These are phyloP conservation scores for Nerophis lumbriciformis DNA, from an alignment of 2,113 vertebrate genomes.

Conservation along the genomic window DNA sequence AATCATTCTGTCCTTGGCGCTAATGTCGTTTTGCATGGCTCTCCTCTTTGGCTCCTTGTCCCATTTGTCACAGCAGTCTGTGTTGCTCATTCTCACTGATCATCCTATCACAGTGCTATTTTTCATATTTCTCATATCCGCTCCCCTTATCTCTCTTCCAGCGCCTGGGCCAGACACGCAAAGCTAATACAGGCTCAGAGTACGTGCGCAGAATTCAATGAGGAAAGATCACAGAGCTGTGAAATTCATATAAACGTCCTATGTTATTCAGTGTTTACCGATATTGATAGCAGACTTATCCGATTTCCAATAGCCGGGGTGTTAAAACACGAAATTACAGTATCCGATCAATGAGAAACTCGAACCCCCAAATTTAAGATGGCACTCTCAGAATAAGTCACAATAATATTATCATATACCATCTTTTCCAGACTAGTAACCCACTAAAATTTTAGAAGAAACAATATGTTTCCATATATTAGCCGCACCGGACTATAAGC, in stretches of 20 bases:
- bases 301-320: conserved; percentile 58
- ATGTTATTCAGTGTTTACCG: conserved; percentile 59
- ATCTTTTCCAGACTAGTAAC: too few species aligned
- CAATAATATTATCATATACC: not conserved
- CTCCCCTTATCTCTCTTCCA: conserved; percentile 65
- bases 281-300: conserved; percentile 60
- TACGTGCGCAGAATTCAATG: conserved; percentile 64
- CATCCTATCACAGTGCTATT: conserved; percentile 71
- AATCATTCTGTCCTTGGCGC: conserved; percentile 60
- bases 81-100: conserved; percentile 68
- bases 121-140: conserved; percentile 77
- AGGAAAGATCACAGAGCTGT: conserved; percentile 54
- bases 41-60: conserved; percentile 62
- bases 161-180: conserved; percentile 67
- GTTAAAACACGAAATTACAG: conserved; percentile 49
- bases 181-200: conserved; percentile 63
- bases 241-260: conserved; percentile 69
- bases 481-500: too few species aligned
- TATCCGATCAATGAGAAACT: conserved; percentile 48
- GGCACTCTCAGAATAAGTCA: not conserved
- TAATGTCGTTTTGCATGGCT: conserved; percentile 57
- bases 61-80: conserved; percentile 66
- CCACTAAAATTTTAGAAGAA: too few species aligned
- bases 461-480: too few species aligned
- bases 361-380: conserved; percentile 31